A percentile compares a stretch with the other conserved stretches of the same genome.
These are phyloP conservation scores for Hephaestus fuliginosus DNA, from an alignment of 2,797 vertebrate species.

Conservation along the genomic window DNA sequence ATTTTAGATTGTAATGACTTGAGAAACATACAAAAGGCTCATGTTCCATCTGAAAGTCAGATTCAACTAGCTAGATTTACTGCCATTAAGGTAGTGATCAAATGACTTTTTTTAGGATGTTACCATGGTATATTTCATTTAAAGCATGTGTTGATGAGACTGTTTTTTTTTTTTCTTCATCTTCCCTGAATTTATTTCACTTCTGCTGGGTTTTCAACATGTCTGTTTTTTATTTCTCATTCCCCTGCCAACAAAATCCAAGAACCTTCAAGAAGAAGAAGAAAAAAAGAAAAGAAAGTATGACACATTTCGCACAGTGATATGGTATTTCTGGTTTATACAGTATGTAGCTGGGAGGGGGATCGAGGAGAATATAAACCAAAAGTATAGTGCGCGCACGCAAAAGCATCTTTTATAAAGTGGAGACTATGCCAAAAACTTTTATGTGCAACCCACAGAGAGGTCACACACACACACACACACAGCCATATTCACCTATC, in stretches of 20 bases:
- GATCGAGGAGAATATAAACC: neutral
- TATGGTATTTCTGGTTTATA: conserved; percentile 4
- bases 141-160: neutral
- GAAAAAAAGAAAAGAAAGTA: neutral
- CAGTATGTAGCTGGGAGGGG: neutral
- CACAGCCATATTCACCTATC: neutral
- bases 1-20: neutral
- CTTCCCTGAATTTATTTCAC: neutral
- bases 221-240: neutral
- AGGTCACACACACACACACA: neutral
- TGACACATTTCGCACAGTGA: neutral
- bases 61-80: too few relatives aligned
- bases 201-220: neutral
- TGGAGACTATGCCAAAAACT: neutral
- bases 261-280: neutral
- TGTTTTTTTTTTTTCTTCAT: neutral
- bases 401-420: too few relatives aligned
- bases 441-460: neutral
- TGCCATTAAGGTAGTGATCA: neutral
- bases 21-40: neutral
- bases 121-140: neutral
- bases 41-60: neutral
- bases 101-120: too few relatives aligned
- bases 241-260: neutral
- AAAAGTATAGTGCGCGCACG: neutral